Base-by-base conservation (phyloP, 1,140 invertebrate genomes). In the Spodoptera frugiperda region DNA sequence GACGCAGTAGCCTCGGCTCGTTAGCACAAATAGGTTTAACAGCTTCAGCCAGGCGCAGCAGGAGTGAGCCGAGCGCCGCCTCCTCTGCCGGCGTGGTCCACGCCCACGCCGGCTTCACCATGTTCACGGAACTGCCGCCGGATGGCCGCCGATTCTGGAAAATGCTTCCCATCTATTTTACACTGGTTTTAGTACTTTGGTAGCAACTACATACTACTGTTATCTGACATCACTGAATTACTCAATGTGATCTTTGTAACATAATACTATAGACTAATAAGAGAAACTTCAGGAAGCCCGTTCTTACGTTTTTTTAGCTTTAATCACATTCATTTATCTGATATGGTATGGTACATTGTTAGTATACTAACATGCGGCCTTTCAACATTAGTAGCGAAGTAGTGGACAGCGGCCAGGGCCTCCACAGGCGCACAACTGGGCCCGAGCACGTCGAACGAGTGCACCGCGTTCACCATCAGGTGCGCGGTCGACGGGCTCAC, bases 1-100 rank as follows among this genome's bases (percentile, higher is more conserved):
- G 71, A 5, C 88, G 79, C 21, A 95, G 44, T 5, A 95, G 71
- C 17, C 94, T 75, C 2, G 92, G 83, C 78, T 95, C 94, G 2
- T 67, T 82, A 25, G 81, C 76, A 33, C 92, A 92, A 15, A 94
- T 83, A 2, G 88, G 87, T 0, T 84, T 80, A 6, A 91, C 92
- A 9, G 90, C 84, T 0, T 88, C 89, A 5, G 88, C 86, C 8
- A 91, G 82, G 14, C 78, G 77, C n/a, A 90, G 70, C 30, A 91
- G 71, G 25, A 86, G 63, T 5, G 70, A 57, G 11, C 90, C 88
- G 65, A 90, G 55, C 5, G 83, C 61, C 21, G 70, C 77, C 72
- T 86, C 85, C 78, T 90, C 89, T 9, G 67, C 17, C n/a, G 79
- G 59, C 1, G 46, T 63, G 8, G 71, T 21, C 90, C 90, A 91